Evolutionary conservation across 2,888 invertebrate genomes (phyloP), one percentile per base, ranked within the genome.

Genomic region (Fragum sueziense): DNA sequence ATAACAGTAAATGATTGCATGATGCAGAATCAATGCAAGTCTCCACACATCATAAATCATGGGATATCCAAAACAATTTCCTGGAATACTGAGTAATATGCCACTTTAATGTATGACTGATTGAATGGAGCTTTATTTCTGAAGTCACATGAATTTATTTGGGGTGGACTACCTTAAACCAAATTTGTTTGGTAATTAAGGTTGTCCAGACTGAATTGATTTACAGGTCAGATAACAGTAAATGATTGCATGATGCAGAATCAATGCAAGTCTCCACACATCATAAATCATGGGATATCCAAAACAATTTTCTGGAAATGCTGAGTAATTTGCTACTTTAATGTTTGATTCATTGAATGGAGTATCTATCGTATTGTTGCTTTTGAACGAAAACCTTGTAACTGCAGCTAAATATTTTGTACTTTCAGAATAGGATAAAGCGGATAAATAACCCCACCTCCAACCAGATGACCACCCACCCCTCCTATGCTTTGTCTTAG

Each of bases 11-110:
- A 33, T 33, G 61, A 61, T 29, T 61, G 33, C 61, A n/a, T 2
- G 29, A 61, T 61, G 33, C 61, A 61, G 61, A 33, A 61, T 61
- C 61, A 33, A 61, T 61, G 61, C 33, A 31, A 33, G 33, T 61
- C 33, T 33, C 17, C 25, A 47, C 47, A 47, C 20, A 47, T 47
- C 20, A 47, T 47, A 3, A 47, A 47, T 47, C 47, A 47, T 47
- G 14, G 7, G 14, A 37, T 47, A n/a, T 57, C 57, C 25, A 3
- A 22, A 57, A 57, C 57, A 41, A 41, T n/a, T n/a, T n/a, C n/a
- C n/a, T n/a, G n/a, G n/a, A n/a, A n/a, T n/a, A n/a, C n/a, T n/a
- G n/a, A n/a, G n/a, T n/a, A n/a, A n/a, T n/a, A n/a, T n/a, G n/a
- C n/a, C n/a, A n/a, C n/a, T n/a, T n/a, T n/a, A n/a, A n/a, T n/a